Percentiles rank a stretch among this genome's conserved stretches.
These are phyloP conservation scores for Esperia sulphurella DNA, from an alignment of 2,888 invertebrate genomes.

Conservation along the genomic window DNA sequence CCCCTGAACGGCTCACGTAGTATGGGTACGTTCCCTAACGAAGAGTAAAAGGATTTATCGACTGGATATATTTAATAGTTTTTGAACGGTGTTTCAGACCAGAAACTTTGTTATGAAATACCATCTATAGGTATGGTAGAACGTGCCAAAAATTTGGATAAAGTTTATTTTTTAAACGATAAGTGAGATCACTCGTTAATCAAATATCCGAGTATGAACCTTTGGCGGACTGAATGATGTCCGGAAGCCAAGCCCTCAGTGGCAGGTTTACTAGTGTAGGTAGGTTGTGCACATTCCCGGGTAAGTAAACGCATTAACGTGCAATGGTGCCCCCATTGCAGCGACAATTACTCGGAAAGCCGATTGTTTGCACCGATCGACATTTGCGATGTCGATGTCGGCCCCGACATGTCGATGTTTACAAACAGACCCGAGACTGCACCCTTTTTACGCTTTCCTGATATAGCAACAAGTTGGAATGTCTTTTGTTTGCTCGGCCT, in stretches of 20 bases:
- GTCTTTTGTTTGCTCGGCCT: constrained; percentile 2
- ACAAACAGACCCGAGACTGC: constrained; percentile 13
- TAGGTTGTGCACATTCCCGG: constrained; percentile 10
- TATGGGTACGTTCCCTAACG: no score
- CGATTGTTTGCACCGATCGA: constrained; percentile 46
- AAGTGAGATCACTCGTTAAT: no score
- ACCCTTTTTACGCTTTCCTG: constrained; percentile 31
- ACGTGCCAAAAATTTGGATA: no score
- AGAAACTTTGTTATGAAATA: no score
- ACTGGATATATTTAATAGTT: no score
- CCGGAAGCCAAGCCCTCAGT: background rate
- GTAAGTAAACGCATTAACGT: constrained; percentile 46
- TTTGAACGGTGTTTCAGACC: no score
- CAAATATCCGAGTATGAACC: no score
- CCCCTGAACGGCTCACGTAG: no score
- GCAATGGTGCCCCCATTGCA: constrained; percentile 41
- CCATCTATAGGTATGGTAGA: no score
- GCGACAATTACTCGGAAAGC: constrained; percentile 44
- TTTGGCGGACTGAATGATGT: no score
- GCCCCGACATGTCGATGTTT: constrained; percentile 31
- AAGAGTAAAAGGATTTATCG: no score
- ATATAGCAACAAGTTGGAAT: constrained; percentile 26
- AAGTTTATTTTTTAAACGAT: no score
- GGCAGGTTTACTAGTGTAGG: background rate
- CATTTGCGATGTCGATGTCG: constrained; percentile 37